Percentiles rank a stretch among this genome's conserved stretches.
phyloP scores from a whole-genome alignment of 2,888 invertebrate genomes.

The Minunthozetes semirufus region DNA sequence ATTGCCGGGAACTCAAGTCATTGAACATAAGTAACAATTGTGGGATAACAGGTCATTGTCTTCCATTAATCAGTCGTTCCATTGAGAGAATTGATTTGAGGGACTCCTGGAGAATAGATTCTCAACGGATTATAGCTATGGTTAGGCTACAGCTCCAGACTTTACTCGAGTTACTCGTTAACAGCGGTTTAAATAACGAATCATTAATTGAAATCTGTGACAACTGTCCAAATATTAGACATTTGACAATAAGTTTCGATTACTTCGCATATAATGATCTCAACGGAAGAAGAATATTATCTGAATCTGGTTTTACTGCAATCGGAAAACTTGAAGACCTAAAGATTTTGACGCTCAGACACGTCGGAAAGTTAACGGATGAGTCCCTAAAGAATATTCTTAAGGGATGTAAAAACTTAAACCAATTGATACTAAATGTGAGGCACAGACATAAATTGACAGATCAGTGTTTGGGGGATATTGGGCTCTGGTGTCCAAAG shows the following conservation, averaged over 20 bases:
- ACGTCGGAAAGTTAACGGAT: slow-evolving; percentile 29
- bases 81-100: slow-evolving; percentile 20
- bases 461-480: background rate
- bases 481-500: slow-evolving; percentile 5
- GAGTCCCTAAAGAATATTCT: background rate
- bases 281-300: background rate
- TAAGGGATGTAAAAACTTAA: slow-evolving; percentile 5
- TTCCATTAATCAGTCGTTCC: background rate
- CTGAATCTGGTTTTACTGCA: slow-evolving; percentile 4
- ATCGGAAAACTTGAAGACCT: slow-evolving; percentile 21
- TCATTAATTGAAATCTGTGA: slow-evolving; percentile 17
- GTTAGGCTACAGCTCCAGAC: background rate
- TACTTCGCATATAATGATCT: slow-evolving; percentile 26
- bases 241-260: slow-evolving; percentile 33
- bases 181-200: slow-evolving; percentile 30
- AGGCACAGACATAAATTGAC: slow-evolving; percentile 32
- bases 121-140: background rate
- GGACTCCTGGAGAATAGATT: slow-evolving; percentile 27
- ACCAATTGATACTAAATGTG: slow-evolving; percentile 16
- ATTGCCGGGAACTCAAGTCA: slow-evolving; percentile 22
- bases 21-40: slow-evolving; percentile 30
- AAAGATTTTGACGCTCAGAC: slow-evolving; percentile 13
- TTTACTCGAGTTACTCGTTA: slow-evolving; percentile 17
- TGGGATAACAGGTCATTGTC: slow-evolving; percentile 15
- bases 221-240: slow-evolving; percentile 28